A percentile compares a stretch with the other conserved stretches of the same genome.
phyloP scores from a whole-genome alignment of 1,140 invertebrate species.

The Panulirus ornatus region DNA sequence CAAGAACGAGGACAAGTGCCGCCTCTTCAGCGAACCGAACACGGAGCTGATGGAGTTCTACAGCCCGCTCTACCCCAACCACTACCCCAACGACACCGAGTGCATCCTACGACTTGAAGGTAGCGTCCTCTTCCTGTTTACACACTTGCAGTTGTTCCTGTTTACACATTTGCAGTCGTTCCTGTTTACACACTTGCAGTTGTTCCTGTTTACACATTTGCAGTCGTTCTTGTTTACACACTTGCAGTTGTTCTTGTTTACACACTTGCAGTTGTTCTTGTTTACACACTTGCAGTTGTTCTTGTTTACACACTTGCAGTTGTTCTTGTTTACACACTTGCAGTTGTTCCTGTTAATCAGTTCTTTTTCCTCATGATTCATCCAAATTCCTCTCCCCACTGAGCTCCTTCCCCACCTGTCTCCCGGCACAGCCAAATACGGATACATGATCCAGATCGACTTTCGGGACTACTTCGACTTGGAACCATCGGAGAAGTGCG shows the following conservation, averaged over 20 bases:
- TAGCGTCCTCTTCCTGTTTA: constrained; percentile 6
- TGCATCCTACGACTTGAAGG: constrained; percentile 83
- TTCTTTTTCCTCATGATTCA: not conserved
- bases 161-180: too few species aligned
- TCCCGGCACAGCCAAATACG: constrained; percentile 76
- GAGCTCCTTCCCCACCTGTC: not conserved
- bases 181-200: too few species aligned
- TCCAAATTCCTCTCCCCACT: not conserved
- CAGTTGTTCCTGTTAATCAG: not conserved
- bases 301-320: not conserved
- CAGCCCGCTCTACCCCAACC: constrained; percentile 85
- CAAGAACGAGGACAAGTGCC: constrained; percentile 78
- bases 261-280: not conserved
- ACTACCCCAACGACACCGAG: constrained; percentile 85
- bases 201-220: too few species aligned
- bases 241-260: too few species aligned
- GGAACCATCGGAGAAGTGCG: constrained; percentile 86
- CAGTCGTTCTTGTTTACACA: too few species aligned
- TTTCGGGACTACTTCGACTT: constrained; percentile 90
- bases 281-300: not conserved
- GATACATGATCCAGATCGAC: constrained; percentile 87
- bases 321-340: not conserved
- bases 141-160: too few species aligned
- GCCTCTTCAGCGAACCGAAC: constrained; percentile 82
- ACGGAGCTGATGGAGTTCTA: constrained; percentile 83